Conservation (phyloP, 2,888 invertebrate species). For the Neoscelio sp. region DNA sequence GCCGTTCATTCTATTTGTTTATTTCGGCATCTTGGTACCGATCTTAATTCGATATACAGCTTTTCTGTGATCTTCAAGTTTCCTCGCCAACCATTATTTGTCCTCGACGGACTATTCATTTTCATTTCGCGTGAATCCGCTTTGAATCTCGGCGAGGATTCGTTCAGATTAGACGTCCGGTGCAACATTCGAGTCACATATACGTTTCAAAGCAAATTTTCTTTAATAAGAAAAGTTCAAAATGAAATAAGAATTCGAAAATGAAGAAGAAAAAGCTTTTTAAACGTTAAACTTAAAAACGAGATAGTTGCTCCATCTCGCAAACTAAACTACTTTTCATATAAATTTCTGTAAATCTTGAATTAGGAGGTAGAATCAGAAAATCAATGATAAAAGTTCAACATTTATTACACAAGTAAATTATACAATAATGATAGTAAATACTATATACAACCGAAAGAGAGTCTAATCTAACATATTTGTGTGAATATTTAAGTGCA, state of each 20-base stretch:
- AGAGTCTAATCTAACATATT: conserved; percentile 35
- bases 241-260: too few species aligned
- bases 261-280: background rate
- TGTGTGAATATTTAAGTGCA: conserved; percentile 38
- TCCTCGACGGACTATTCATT: conserved; percentile 59
- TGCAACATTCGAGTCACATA: conserved; percentile 59
- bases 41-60: conserved; percentile 52
- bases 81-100: conserved; percentile 52
- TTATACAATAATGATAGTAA: conserved; percentile 53
- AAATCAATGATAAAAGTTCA: conserved; percentile 23
- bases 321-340: too few species aligned
- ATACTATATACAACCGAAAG: conserved; percentile 51
- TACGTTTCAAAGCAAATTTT: conserved; percentile 48
- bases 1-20: conserved; percentile 42
- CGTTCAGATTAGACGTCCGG: conserved; percentile 44
- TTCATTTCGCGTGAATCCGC: conserved; percentile 60
- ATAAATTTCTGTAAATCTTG: too few species aligned
- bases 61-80: conserved; percentile 31
- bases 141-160: conserved; percentile 62
- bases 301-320: too few species aligned
- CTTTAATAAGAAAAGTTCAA: conserved; percentile 58
- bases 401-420: conserved; percentile 60
- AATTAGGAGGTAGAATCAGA: too few species aligned
- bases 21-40: conserved; percentile 26
- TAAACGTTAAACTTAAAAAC: too few species aligned